Evolutionary conservation across 2,113 vertebrate genomes (phyloP).

Genomic region (Candoia aspera): DNA sequence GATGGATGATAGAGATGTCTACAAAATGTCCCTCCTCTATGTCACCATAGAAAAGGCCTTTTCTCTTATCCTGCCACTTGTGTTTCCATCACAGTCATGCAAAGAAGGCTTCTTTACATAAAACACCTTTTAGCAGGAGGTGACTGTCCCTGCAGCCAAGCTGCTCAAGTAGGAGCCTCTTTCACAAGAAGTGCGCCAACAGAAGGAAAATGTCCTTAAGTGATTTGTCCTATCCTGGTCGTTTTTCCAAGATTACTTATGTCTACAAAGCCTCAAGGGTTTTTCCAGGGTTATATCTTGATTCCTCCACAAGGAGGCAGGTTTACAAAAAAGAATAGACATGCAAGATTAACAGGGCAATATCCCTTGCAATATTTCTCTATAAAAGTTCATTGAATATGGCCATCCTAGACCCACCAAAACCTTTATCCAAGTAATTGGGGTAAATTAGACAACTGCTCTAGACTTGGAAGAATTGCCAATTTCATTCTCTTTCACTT

Average conservation of each 20-base stretch:
- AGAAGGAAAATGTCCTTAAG: not conserved
- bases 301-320: slow-evolving; percentile 5
- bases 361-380: not conserved
- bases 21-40: not conserved
- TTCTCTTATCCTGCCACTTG: not conserved
- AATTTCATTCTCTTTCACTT: not conserved
- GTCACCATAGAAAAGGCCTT: not conserved
- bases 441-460: not conserved
- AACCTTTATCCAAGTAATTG: not conserved
- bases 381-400: not conserved
- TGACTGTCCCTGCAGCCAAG: not conserved
- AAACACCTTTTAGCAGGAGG: not conserved
- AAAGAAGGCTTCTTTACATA: not conserved
- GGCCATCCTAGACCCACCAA: not conserved
- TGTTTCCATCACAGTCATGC: not conserved
- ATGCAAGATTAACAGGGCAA: not conserved
- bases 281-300: not conserved
- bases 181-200: not conserved
- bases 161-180: not conserved
- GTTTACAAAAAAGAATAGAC: not conserved
- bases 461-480: not conserved
- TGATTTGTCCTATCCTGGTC: not conserved
- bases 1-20: not conserved
- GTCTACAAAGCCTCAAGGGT: not conserved
- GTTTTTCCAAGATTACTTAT: not conserved